Base-by-base conservation (phyloP, 2,888 invertebrate species). In the Drosophila eohydei region DNA sequence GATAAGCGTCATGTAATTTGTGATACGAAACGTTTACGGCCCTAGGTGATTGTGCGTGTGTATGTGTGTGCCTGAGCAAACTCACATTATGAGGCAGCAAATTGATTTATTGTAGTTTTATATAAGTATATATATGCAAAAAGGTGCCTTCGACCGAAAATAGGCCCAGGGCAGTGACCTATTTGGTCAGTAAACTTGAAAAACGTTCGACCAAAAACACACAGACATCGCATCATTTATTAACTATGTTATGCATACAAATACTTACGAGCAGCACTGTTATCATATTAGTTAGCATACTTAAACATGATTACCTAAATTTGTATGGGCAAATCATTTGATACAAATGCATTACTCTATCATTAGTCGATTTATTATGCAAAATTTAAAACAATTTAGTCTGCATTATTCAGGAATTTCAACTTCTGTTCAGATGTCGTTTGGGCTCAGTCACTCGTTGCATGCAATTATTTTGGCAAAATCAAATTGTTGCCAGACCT, bases 1-100 rank as follows among this genome's bases (percentile, higher is more conserved):
- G 80, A 78, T 81, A 77, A 77, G 79, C 79, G 79, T 66, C 75
- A 75, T 78, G 82, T 81, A 72, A 81, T 81, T 78, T 81, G 68
- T 78, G 78, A 78, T 78, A 55, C 69, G 68, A 58, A 44, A 44
- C 58, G 34, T 60, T 74, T 71, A 66, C 56, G 43, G 73, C 56
- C 52, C 41, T 46, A 74, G 68, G 74, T 74, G 68, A 57, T 38
- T 65, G 38, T 48, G 26, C 55, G 43, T 52, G n/a, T 59, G 28
- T 55, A 2, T 50, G 74, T 21, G 40, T 56, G 55, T 44, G 57
- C 64, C 67, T 60, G 67, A 74, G 54, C 64, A 68, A 59, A 60
- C 67, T 69, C 66, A 65, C 63, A 80, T 77, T 77, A 74, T 74
- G 71, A 50, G 81, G 68, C 78, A 80, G 63, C 73, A 80, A 80